phyloP scores from a whole-genome alignment of 2,797 vertebrate species.

The Steatocranus sp. region DNA sequence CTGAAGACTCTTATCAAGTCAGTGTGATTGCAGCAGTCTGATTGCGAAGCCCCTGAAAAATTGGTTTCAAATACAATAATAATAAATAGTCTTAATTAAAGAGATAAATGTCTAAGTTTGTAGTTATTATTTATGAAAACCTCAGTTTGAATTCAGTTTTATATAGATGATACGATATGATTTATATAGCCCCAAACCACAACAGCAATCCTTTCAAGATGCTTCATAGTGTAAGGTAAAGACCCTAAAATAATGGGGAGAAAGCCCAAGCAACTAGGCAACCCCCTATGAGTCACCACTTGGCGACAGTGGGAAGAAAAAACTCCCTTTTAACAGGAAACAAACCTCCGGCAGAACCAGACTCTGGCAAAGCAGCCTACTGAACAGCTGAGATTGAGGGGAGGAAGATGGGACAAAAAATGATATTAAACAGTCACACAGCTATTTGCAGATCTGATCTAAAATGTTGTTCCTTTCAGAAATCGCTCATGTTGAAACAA shows the following conservation, averaged over 20 bases:
- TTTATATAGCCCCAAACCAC: background rate
- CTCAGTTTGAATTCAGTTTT: background rate
- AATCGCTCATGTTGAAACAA: background rate
- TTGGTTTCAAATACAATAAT: background rate
- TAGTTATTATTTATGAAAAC: background rate
- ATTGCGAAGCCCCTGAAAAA: background rate
- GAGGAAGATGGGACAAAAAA: background rate
- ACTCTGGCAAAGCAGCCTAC: background rate
- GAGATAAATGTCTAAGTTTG: background rate
- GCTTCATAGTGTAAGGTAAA: background rate
- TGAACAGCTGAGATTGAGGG: background rate
- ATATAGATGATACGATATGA: background rate
- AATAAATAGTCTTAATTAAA: background rate
- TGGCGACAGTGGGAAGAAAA: background rate
- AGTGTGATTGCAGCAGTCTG: background rate
- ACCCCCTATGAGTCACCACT: background rate
- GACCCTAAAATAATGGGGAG: background rate
- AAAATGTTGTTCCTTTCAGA: background rate
- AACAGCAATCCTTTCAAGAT: background rate
- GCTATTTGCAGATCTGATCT: background rate
- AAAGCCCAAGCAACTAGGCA: background rate
- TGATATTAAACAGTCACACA: background rate
- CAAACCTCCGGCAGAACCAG: background rate
- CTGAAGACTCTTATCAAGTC: background rate
- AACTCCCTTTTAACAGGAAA: background rate